These are phyloP conservation scores for Meles meles DNA, from an alignment of 2,113 vertebrate species.

Conservation along the genomic window DNA sequence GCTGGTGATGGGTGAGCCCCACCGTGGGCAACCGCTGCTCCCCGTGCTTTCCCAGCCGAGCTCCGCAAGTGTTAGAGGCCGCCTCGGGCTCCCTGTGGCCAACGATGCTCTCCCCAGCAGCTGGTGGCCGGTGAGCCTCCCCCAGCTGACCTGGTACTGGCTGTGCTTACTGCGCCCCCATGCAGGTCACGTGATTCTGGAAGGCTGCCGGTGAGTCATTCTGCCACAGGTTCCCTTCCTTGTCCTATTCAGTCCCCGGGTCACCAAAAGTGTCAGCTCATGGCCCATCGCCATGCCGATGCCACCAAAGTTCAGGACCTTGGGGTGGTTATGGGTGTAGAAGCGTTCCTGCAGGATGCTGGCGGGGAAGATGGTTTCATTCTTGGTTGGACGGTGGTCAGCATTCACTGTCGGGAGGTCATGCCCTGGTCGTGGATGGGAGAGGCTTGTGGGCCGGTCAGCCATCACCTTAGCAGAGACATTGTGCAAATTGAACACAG, in stretches of 20 bases:
- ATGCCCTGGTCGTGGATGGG: conserved; percentile 98
- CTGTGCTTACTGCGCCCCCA: conserved; percentile 90
- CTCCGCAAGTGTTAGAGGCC: conserved; percentile 92
- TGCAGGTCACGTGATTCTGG: conserved; percentile 91
- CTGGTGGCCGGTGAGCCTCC: conserved; percentile 93
- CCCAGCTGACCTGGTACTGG: conserved; percentile 90
- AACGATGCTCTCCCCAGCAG: conserved; percentile 96
- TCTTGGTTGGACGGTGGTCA: conserved; percentile 98
- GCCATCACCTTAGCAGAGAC: conserved; percentile 97
- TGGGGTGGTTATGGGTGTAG: conserved; percentile 94
- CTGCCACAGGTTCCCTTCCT: conserved; percentile 97
- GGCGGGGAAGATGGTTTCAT: conserved; percentile 96
- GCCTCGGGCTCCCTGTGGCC: conserved; percentile 97
- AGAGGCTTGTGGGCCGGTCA: conserved; percentile 93
- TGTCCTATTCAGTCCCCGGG: conserved; percentile 94
- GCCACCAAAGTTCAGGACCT: conserved; percentile 97
- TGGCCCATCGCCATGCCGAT: conserved; percentile 99
- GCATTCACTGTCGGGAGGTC: conserved; percentile 95
- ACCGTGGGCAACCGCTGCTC: conserved; percentile 93
- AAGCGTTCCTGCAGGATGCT: conserved; percentile 98
- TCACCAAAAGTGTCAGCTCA: conserved; percentile 96
- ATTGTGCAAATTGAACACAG: conserved; percentile 98
- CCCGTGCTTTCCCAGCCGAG: conserved; percentile 89
- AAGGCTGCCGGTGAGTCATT: conserved; percentile 94
- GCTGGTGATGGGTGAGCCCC: conserved; percentile 94